Evolutionary conservation across 2,888 invertebrate species (phyloP).

Genomic region (Cerastoderma edule): DNA sequence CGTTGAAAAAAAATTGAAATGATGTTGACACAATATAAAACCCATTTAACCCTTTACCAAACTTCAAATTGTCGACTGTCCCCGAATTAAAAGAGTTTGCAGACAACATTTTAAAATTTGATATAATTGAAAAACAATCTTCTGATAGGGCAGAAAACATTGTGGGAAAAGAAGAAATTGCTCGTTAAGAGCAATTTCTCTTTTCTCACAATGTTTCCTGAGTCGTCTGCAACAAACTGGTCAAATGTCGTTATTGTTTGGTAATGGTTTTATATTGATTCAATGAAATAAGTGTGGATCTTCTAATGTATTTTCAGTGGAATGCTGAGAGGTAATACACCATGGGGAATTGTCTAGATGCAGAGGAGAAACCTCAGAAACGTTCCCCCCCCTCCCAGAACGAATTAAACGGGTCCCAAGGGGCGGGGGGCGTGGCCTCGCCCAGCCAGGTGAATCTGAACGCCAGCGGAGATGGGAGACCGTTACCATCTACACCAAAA

Average conservation of each 20-base stretch:
- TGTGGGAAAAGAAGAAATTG: slow-evolving; percentile 21
- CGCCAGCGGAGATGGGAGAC: slow-evolving; percentile 36
- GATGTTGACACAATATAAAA: no score
- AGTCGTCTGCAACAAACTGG: no score
- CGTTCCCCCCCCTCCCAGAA: slow-evolving; percentile 42
- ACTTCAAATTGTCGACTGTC: no score
- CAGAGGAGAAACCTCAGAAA: slow-evolving; percentile 32
- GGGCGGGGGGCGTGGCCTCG: slow-evolving; percentile 27
- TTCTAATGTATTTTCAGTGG: slow-evolving; percentile 16
- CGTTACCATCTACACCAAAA: slow-evolving; percentile 55
- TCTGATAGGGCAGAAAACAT: not conserved
- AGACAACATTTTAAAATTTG: no score
- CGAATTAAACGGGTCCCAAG: slow-evolving; percentile 40
- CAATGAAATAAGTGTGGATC: no score
- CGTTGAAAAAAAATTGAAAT: no score
- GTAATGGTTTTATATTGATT: no score
- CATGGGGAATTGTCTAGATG: slow-evolving; percentile 54
- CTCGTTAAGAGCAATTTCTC: slow-evolving; percentile 3
- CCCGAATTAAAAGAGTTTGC: not conserved
- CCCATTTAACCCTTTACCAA: no score
- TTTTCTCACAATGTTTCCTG: slow-evolving; percentile 14
- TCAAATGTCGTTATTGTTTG: no score
- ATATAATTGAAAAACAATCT: no score
- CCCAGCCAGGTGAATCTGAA: slow-evolving; percentile 37
- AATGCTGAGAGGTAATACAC: slow-evolving; percentile 9